A percentile compares a stretch with the other conserved stretches of the same genome.
phyloP scores from a whole-genome alignment of 2,113 vertebrate genomes.

The Gracilinanus agilis region DNA sequence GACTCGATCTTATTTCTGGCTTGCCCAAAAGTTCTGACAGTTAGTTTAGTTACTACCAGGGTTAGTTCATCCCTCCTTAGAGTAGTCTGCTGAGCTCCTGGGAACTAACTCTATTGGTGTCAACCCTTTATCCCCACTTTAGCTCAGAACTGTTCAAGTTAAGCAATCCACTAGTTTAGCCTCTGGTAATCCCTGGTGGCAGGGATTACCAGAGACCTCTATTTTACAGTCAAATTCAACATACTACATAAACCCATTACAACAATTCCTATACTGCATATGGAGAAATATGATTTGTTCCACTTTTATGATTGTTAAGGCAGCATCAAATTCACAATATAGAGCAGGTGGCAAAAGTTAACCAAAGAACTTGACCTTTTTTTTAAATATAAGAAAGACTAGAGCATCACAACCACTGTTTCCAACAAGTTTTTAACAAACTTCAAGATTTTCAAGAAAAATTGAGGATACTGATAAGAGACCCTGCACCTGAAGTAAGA shows the following conservation, averaged over 20 bases:
- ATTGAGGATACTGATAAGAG: constrained; percentile 4
- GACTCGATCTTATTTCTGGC: not conserved
- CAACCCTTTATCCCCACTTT: not conserved
- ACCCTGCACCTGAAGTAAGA: constrained; percentile 25
- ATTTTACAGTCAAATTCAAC: constrained; percentile 1
- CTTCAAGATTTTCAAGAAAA: constrained; percentile 19
- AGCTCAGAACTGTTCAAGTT: not conserved
- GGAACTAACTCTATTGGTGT: not conserved
- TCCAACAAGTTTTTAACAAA: not conserved
- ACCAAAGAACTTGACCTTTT: not conserved
- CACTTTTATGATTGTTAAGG: not conserved
- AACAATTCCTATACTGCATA: not conserved
- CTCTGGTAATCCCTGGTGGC: not conserved
- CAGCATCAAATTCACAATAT: not conserved
- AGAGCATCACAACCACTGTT: not conserved
- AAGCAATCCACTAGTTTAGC: not conserved
- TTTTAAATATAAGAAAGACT: not conserved
- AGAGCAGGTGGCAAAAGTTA: not conserved
- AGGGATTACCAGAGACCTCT: not conserved
- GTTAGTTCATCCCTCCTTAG: not conserved
- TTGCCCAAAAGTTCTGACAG: not conserved
- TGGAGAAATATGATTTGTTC: constrained; percentile 28
- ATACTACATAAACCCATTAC: not conserved
- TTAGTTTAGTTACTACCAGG: not conserved
- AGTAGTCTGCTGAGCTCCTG: not conserved